Evolutionary conservation across 2,888 invertebrate species (phyloP).

Genomic region (Branchellion lobata): DNA sequence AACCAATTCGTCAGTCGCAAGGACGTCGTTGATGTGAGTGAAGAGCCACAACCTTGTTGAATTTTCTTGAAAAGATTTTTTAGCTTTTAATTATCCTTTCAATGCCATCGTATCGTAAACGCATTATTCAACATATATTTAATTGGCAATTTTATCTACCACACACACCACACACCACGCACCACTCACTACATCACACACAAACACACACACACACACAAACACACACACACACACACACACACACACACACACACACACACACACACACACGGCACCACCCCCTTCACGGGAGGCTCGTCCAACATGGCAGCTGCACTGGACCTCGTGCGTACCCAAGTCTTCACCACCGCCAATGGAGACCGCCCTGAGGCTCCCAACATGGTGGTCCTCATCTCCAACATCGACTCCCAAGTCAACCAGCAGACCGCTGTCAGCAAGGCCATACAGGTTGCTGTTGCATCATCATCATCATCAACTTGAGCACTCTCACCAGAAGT

Average conservation of each 20-base stretch:
- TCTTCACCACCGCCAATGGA: constrained; percentile 52
- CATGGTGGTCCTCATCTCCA: constrained; percentile 55
- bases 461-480: too few relatives aligned
- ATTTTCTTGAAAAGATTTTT: not conserved
- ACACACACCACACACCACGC: too few relatives aligned
- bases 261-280: constrained; percentile 33
- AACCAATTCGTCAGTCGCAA: constrained; percentile 53
- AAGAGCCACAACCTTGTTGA: too few relatives aligned
- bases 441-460: constrained; percentile 47
- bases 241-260: too few relatives aligned
- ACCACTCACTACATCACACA: too few relatives aligned
- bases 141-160: too few relatives aligned
- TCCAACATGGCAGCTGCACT: constrained; percentile 41
- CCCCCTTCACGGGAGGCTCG: constrained; percentile 35
- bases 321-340: not conserved
- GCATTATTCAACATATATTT: too few relatives aligned
- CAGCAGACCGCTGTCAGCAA: constrained; percentile 55
- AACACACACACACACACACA: too few relatives aligned
- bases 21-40: constrained; percentile 53
- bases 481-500: too few relatives aligned
- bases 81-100: too few relatives aligned
- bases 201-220: too few relatives aligned
- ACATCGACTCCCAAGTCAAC: constrained; percentile 56
- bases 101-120: too few relatives aligned
- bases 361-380: constrained; percentile 56